Evolutionary conservation across 2,113 vertebrate species (phyloP).

Genomic region (Zosterops japonicus): DNA sequence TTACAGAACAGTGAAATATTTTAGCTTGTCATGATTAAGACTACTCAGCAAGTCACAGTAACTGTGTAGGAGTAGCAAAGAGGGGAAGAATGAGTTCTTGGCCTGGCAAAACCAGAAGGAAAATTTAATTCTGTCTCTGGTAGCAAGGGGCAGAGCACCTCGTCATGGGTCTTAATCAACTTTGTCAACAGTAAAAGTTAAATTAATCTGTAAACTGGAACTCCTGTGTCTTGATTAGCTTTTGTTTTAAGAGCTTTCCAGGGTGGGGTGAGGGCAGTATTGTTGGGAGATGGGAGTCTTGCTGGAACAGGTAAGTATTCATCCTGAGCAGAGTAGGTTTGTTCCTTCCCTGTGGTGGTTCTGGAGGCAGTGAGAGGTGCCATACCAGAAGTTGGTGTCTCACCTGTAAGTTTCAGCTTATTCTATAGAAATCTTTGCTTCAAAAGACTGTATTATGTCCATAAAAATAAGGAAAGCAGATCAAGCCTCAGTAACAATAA

Average conservation of each 20-base stretch:
- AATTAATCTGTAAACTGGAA: background rate
- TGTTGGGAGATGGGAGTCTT: background rate
- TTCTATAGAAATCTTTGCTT: background rate
- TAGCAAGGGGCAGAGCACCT: background rate
- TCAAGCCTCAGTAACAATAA: background rate
- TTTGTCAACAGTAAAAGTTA: background rate
- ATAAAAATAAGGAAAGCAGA: background rate
- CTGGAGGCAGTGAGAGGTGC: background rate
- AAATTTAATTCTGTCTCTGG: background rate
- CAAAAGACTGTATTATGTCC: background rate
- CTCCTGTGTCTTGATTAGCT: background rate
- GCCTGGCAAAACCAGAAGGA: background rate
- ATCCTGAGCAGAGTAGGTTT: rapidly evolving
- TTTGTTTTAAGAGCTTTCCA: background rate
- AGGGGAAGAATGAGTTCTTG: background rate
- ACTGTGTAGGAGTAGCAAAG: background rate
- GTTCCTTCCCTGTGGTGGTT: background rate
- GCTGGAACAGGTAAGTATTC: background rate
- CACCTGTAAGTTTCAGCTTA: background rate
- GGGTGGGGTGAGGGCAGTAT: background rate
- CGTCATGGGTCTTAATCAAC: background rate
- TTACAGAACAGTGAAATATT: background rate
- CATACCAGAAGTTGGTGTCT: background rate
- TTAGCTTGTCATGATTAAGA: background rate
- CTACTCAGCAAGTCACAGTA: background rate